Evolutionary conservation across 2,888 invertebrate genomes (phyloP).

Genomic region (Cataglyphis rosenhaueri): DNA sequence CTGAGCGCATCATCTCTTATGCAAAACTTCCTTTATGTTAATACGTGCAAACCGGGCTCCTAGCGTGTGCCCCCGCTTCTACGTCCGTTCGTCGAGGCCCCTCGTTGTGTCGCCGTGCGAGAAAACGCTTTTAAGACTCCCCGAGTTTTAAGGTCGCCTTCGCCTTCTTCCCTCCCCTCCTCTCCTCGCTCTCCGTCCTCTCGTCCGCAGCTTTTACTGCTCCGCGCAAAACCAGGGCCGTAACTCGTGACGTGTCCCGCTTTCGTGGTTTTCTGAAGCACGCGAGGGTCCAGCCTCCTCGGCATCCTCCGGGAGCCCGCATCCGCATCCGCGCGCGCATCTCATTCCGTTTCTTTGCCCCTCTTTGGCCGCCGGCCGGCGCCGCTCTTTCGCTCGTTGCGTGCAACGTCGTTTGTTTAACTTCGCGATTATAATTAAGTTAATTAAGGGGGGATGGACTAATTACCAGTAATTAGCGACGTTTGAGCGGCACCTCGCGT

Average conservation of each 20-base stretch:
- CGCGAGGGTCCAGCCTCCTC: slow-evolving; percentile 62
- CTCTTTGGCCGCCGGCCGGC: background rate
- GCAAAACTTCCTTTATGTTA: slow-evolving; percentile 70
- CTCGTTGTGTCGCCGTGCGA: slow-evolving; percentile 55
- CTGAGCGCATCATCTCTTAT: slow-evolving; percentile 2
- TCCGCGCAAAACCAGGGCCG: slow-evolving; percentile 78
- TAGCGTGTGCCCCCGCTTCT: slow-evolving; percentile 1
- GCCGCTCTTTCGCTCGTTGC: slow-evolving; percentile 25
- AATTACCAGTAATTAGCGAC: slow-evolving; percentile 81
- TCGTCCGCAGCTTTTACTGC: slow-evolving; percentile 74
- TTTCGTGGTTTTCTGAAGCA: slow-evolving; percentile 54
- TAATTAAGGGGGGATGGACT: slow-evolving; percentile 77
- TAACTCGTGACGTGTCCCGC: slow-evolving; percentile 73
- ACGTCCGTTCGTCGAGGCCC: background rate
- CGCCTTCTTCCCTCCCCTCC: background rate
- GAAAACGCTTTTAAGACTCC: slow-evolving; percentile 39
- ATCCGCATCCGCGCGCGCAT: slow-evolving; percentile 59
- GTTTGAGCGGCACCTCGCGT: slow-evolving; percentile 77
- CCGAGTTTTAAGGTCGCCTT: slow-evolving; percentile 49
- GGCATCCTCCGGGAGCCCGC: slow-evolving; percentile 55
- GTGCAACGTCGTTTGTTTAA: slow-evolving; percentile 75
- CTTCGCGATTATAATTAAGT: slow-evolving; percentile 81
- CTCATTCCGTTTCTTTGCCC: slow-evolving; percentile 74
- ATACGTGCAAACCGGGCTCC: slow-evolving; percentile 66
- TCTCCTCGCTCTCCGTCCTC: background rate